These are phyloP conservation scores for Rhopalosiphum nymphaeae DNA, from an alignment of 2,888 invertebrate genomes.

Conservation along the genomic window DNA sequence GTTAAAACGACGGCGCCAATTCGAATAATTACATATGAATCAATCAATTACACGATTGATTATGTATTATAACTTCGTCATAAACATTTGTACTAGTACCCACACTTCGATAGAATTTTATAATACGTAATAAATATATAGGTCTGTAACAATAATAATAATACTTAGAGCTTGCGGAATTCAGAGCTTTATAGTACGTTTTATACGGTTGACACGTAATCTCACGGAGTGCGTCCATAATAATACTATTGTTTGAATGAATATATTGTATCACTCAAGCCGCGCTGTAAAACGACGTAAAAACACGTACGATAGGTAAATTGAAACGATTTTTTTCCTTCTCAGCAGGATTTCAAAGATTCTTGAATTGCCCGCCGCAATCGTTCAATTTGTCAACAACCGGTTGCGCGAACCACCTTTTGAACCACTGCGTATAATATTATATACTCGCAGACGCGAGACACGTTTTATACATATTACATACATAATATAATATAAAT, in stretches of 20 bases:
- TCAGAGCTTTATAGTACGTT: not conserved
- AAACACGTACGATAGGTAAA: not conserved
- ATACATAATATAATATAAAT: not conserved
- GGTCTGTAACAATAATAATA: not conserved
- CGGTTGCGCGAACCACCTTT: not conserved
- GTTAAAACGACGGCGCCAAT: not conserved
- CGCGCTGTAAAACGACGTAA: not conserved
- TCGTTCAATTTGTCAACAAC: slow-evolving; percentile 38
- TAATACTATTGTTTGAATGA: not conserved
- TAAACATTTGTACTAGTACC: not conserved
- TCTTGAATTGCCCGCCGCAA: not conserved
- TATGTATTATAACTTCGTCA: not conserved
- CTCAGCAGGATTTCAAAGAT: not conserved
- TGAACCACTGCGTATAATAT: slow-evolving; percentile 3
- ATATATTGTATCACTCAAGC: not conserved
- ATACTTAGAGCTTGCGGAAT: not conserved
- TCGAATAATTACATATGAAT: not conserved
- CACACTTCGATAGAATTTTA: not conserved
- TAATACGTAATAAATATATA: not conserved
- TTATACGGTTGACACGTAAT: not conserved
- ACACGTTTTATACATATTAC: not conserved
- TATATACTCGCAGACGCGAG: not conserved
- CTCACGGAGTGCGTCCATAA: not conserved
- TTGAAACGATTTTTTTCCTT: not conserved
- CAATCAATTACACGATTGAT: not conserved